These are phyloP conservation scores for Druceiella hillmani DNA, from an alignment of 2,888 invertebrate genomes.

Conservation along the genomic window DNA sequence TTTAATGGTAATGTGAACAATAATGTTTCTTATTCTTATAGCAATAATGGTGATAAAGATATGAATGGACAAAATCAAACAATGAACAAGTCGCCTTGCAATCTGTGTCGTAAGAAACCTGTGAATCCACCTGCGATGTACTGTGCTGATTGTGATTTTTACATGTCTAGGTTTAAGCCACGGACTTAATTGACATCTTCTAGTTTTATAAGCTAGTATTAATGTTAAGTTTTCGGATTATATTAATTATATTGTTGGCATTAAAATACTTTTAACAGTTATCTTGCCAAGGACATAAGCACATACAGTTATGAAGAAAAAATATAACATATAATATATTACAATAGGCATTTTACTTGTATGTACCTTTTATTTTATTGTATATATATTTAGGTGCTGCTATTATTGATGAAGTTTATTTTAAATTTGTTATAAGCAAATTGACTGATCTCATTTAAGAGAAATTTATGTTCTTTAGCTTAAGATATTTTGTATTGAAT, in stretches of 20 bases:
- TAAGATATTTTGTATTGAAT: too few relatives aligned
- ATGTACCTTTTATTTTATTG: not conserved
- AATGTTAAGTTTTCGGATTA: too few relatives aligned
- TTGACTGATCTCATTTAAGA: slow-evolving; percentile 42
- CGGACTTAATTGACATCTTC: slow-evolving; percentile 48
- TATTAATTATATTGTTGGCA: too few relatives aligned
- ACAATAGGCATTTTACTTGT: too few relatives aligned
- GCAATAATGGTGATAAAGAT: slow-evolving; percentile 15
- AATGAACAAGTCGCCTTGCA: slow-evolving; percentile 62
- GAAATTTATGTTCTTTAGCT: too few relatives aligned
- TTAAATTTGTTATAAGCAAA: slow-evolving; percentile 17
- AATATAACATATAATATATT: too few relatives aligned
- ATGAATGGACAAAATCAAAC: not conserved
- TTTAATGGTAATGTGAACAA: slow-evolving; percentile 38
- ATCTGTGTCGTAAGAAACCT: slow-evolving; percentile 81
- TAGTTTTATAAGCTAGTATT: too few relatives aligned
- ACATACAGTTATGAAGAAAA: too few relatives aligned
- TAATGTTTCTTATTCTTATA: slow-evolving; percentile 30
- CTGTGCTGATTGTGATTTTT: slow-evolving; percentile 89
- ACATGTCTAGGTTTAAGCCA: slow-evolving; percentile 80
- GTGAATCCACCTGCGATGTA: slow-evolving; percentile 74
- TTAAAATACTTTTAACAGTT: too few relatives aligned
- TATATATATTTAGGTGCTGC: not conserved
- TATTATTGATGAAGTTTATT: not conserved
- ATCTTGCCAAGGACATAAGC: too few relatives aligned